These are phyloP conservation scores for Vanacampus margaritifer DNA, from an alignment of 2,113 vertebrate species.

Conservation along the genomic window DNA sequence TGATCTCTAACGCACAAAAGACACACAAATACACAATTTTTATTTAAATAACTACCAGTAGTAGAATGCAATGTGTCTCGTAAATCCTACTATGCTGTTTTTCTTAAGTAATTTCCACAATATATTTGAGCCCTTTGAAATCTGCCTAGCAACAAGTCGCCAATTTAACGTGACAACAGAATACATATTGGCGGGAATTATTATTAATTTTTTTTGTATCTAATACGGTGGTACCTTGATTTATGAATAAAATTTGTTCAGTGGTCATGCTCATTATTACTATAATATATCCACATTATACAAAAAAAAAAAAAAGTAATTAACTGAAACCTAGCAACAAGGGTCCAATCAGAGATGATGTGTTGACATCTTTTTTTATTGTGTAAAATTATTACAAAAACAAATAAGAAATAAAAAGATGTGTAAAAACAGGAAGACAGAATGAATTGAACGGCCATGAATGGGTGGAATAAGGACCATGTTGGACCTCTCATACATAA, in stretches of 20 bases:
- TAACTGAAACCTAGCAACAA: too few species aligned
- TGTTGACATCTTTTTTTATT: background rate
- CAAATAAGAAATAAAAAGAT: too few species aligned
- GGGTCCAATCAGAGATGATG: background rate
- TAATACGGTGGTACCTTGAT: background rate
- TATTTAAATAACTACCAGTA: background rate
- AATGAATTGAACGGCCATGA: background rate
- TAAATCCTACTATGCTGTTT: too few species aligned
- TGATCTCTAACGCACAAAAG: background rate
- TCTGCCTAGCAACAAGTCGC: background rate
- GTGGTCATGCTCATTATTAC: background rate
- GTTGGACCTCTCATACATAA: background rate
- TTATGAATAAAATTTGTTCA: background rate
- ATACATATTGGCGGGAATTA: background rate
- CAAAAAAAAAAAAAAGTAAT: too few species aligned
- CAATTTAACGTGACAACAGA: background rate
- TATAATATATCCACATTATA: too few species aligned
- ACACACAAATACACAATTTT: background rate
- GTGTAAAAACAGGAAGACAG: too few species aligned
- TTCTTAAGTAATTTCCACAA: background rate
- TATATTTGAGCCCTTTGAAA: background rate
- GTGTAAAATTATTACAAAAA: background rate
- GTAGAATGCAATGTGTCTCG: background rate
- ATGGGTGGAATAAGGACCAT: background rate
- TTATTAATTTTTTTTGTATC: background rate